These are phyloP conservation scores for Ptychochromis oligacanthus DNA, from an alignment of 2,113 vertebrate genomes.

Conservation along the genomic window DNA sequence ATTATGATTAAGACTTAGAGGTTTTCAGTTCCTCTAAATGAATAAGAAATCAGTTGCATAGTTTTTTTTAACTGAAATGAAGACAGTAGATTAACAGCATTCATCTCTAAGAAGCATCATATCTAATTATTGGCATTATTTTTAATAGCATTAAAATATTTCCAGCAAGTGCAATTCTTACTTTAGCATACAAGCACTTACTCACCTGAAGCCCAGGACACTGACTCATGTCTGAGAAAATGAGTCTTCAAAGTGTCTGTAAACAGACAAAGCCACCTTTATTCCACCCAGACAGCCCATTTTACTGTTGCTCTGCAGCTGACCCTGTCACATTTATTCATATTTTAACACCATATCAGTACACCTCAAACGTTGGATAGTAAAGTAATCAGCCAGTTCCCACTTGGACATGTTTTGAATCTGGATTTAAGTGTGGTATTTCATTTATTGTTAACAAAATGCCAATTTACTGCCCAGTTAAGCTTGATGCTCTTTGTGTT, in stretches of 20 bases:
- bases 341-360: neutral
- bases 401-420: neutral
- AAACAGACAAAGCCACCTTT: slow-evolving; percentile 55
- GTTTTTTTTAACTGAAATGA: neutral
- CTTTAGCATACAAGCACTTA: neutral
- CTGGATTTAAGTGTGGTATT: neutral
- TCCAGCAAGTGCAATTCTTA: neutral
- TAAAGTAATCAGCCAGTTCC: neutral
- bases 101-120: neutral
- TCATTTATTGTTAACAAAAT: neutral
- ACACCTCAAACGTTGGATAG: neutral
- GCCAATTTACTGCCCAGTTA: neutral
- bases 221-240: slow-evolving; percentile 67
- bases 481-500: neutral
- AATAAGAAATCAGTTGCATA: neutral
- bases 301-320: slow-evolving; percentile 23
- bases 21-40: neutral
- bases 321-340: neutral
- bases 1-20: neutral
- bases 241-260: slow-evolving; percentile 49
- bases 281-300: slow-evolving; percentile 57
- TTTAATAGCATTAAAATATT: slow-evolving; percentile 12
- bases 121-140: neutral
- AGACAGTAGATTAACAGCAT: neutral
- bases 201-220: slow-evolving; percentile 58